A percentile compares a stretch with the other conserved stretches of the same genome.
Conservation (phyloP, 2,797 vertebrate species). For the Loriculus beryllinus region DNA sequence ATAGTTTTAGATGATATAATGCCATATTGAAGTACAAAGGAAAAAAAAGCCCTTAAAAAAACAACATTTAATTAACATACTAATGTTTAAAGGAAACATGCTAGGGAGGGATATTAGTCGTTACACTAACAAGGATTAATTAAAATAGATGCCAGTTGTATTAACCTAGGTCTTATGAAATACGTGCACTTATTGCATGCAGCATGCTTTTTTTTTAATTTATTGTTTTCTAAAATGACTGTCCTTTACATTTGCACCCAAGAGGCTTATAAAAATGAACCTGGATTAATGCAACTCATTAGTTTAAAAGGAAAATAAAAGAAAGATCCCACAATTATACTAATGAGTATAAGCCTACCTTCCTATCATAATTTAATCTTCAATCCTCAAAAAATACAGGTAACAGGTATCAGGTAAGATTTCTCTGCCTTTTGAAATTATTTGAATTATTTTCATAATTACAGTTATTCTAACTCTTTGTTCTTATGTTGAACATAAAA, state of each 20-base stretch:
- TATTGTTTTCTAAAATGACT: constrained; percentile 83
- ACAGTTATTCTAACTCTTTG: background rate
- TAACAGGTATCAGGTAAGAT: constrained; percentile 40
- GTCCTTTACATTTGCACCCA: constrained; percentile 81
- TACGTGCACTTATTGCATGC: constrained; percentile 78
- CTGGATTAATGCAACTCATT: constrained; percentile 85
- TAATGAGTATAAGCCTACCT: constrained; percentile 78
- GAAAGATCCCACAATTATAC: constrained; percentile 78
- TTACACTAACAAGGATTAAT: constrained; percentile 87
- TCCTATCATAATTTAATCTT: constrained; percentile 70
- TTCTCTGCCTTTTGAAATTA: background rate
- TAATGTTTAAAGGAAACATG: constrained; percentile 83
- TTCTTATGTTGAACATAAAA: background rate
- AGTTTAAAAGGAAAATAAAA: constrained; percentile 82
- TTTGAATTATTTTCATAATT: background rate
- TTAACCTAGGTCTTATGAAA: constrained; percentile 84
- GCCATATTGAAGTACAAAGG: constrained; percentile 74
- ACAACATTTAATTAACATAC: constrained; percentile 82
- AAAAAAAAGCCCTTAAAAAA: constrained; percentile 58
- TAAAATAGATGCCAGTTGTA: constrained; percentile 81
- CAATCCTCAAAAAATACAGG: constrained; percentile 56
- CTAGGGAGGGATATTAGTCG: constrained; percentile 80
- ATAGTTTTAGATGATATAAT: constrained; percentile 69
- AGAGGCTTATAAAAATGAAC: constrained; percentile 85
- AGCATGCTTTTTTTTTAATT: constrained; percentile 77